phyloP scores from a whole-genome alignment of 2,888 invertebrate species.

The Nomada ruficornis region DNA sequence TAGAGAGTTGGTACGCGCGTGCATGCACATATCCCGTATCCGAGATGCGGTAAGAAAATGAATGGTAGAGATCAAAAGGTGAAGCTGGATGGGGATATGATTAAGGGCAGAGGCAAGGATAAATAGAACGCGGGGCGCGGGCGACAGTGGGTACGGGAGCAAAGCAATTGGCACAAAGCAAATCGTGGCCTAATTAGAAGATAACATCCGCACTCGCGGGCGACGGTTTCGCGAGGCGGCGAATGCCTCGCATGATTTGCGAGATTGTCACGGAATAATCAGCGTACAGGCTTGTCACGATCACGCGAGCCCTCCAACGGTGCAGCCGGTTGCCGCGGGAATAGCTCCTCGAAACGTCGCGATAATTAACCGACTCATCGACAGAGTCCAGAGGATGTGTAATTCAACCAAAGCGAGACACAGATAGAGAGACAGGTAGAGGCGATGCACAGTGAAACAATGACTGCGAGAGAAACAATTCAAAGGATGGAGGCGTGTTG shows the following conservation, averaged over 20 bases:
- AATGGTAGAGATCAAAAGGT: too few relatives aligned
- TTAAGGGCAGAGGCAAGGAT: background rate
- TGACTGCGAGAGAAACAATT: background rate
- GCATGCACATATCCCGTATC: too few relatives aligned
- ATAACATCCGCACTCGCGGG: constrained; percentile 27
- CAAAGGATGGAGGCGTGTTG: background rate
- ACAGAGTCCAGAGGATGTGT: background rate
- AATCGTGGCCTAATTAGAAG: constrained; percentile 56
- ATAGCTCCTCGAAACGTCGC: constrained; percentile 27
- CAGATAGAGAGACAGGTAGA: too few relatives aligned
- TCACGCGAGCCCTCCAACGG: constrained; percentile 4
- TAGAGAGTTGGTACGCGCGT: background rate
- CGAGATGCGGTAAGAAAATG: background rate
- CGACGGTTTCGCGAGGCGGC: constrained; percentile 15
- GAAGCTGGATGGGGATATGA: too few relatives aligned
- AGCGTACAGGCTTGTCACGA: constrained; percentile 20
- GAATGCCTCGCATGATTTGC: constrained; percentile 37
- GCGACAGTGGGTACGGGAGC: background rate
- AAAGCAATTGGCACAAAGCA: constrained; percentile 39
- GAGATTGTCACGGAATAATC: constrained; percentile 36
- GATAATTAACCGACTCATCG: constrained; percentile 34
- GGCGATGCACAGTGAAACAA: background rate
- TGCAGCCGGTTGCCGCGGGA: constrained; percentile 26
- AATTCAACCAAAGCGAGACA: constrained; percentile 1
- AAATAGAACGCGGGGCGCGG: background rate